Evolutionary conservation across 2,797 vertebrate genomes (phyloP), one percentile per base, ranked within the genome.

Genomic region (Acridotheres tristis): DNA sequence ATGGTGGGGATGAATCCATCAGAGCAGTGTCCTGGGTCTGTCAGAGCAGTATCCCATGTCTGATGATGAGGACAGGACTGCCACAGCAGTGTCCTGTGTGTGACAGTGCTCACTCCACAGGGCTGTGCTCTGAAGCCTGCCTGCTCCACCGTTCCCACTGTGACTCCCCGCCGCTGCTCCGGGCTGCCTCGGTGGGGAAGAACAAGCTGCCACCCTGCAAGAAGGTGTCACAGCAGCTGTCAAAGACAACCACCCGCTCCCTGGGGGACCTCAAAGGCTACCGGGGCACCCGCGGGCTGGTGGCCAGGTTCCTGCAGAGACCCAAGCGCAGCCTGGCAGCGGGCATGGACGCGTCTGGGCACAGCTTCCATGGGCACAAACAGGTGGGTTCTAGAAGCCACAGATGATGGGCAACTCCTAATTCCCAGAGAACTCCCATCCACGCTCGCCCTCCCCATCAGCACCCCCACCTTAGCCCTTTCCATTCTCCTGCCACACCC

Each of bases 271-370:
- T 99, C 36, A 99, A 99, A 97, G 98, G 95, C 61, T 96, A 95
- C 48, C 94, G 97, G 47, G 95, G 98, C 82, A 99, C 99, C 77
- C 98, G 99, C 1, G 98, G 98, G 80, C 96, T 99, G 88, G 97
- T 99, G 97, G 98, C 99, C 91, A 98, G 99, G 89, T 99, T 99
- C 96, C 97, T 99, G 92, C 99, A 99, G 94, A 98, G 99, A 77
- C 99, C 99, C 90, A 99, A 98, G 93, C 98, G 99, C 90, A 98
- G 98, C 95, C 96, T 98, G 10, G 96, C 96, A 2, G 96, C 97
- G 3, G 94, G 98, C 8, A 34, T 78, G 3, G 99, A 99, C 38
- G 97, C 96, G 75, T 77, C 96, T 25, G 98, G 97, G 83, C 98
- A 79, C 91, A 94, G 97, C 53, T 96, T 95, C 48, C 98, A 98